phyloP scores from a whole-genome alignment of 2,888 invertebrate species.

The Cyclophora punctaria region DNA sequence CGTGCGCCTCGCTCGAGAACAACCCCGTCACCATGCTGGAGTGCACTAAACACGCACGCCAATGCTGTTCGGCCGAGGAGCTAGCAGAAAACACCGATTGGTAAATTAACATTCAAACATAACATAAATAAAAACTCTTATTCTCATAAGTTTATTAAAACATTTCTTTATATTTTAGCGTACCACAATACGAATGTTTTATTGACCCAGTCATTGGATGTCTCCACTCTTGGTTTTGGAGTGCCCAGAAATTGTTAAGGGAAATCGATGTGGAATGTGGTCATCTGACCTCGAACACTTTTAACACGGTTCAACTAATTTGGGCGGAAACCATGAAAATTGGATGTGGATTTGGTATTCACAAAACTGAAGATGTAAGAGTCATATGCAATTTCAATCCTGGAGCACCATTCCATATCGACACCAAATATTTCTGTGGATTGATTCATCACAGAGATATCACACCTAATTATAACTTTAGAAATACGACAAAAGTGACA shows the following conservation, averaged over 20 bases:
- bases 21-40: conserved; percentile 52
- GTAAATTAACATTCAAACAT: conserved; percentile 21
- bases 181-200: conserved; percentile 52
- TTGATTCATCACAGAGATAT: conserved; percentile 36
- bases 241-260: conserved; percentile 38
- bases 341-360: conserved; percentile 53
- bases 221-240: conserved; percentile 54
- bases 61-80: conserved; percentile 33
- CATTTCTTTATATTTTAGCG: conserved; percentile 28
- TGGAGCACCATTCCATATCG: conserved; percentile 49
- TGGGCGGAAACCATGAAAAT: conserved; percentile 60
- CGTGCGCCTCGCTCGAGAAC: conserved; percentile 53
- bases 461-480: conserved; percentile 8
- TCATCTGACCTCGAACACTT: conserved; percentile 39
- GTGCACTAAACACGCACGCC: conserved; percentile 50
- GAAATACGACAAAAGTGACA: conserved; percentile 21
- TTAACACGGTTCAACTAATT: conserved; percentile 48
- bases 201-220: conserved; percentile 52
- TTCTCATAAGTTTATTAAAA: neutral
- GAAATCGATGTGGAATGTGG: conserved; percentile 51
- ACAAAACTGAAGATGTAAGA: conserved; percentile 41
- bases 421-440: conserved; percentile 50
- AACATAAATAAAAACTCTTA: neutral
- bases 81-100: conserved; percentile 21
- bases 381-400: conserved; percentile 61